Evolutionary conservation across 2,888 invertebrate genomes (phyloP).

Genomic region (Scaeva pyrastri): DNA sequence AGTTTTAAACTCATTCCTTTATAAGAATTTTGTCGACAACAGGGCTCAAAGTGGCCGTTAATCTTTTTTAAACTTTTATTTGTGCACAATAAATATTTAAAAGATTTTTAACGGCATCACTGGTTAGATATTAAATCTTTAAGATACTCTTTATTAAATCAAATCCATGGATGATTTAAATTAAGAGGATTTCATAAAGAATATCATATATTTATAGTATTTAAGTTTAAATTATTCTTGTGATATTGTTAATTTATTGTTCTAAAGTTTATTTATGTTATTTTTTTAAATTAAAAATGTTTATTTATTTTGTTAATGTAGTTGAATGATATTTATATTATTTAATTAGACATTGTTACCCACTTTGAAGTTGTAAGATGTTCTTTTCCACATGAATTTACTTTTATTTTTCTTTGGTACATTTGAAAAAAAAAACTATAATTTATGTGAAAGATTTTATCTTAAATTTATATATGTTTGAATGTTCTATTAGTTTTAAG

Average conservation of each 20-base stretch:
- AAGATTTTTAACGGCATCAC: slow-evolving; percentile 42
- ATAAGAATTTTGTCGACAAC: slow-evolving; percentile 3
- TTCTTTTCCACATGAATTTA: slow-evolving; percentile 45
- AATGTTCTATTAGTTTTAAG: neutral
- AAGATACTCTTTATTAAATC: slow-evolving; percentile 38
- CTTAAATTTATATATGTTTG: slow-evolving; percentile 1
- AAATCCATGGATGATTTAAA: slow-evolving; percentile 53
- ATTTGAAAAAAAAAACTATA: slow-evolving; percentile 29
- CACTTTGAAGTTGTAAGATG: slow-evolving; percentile 31
- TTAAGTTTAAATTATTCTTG: neutral
- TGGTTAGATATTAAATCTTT: slow-evolving; percentile 8
- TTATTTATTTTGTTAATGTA: slow-evolving; percentile 57
- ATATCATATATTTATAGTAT: neutral
- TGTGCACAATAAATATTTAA: slow-evolving; percentile 68
- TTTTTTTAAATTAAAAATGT: slow-evolving; percentile 30
- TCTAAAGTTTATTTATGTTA: slow-evolving; percentile 42
- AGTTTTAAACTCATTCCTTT: neutral
- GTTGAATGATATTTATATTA: neutral
- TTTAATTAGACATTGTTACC: slow-evolving; percentile 51
- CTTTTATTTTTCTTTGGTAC: slow-evolving; percentile 37
- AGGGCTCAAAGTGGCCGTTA: neutral
- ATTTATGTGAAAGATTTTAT: slow-evolving; percentile 45
- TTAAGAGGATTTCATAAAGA: slow-evolving; percentile 38
- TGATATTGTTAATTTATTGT: neutral
- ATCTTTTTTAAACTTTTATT: slow-evolving; percentile 60